Evolutionary conservation across 1,140 invertebrate genomes (phyloP), one percentile per base, ranked within the genome.

Genomic region (Zaprionus capensis): DNA sequence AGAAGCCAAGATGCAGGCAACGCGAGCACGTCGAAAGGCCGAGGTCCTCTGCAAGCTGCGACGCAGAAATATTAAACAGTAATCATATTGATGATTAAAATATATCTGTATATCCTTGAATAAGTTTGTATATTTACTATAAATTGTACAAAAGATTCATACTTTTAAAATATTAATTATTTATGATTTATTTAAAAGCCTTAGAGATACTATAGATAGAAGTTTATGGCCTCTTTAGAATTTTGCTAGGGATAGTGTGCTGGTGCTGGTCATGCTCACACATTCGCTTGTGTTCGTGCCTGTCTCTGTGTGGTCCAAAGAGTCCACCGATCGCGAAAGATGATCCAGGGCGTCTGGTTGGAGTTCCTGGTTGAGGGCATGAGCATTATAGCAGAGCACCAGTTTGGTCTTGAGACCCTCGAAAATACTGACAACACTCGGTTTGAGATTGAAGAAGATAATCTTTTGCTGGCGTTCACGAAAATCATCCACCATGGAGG

Each of bases 391-490:
- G 90, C 96, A 97, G 11, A 96, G 95, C 5, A 95, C 94, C 85
- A 97, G 95, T 75, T 96, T 95, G 49, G 94, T 87, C 34, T 95
- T 94, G 0, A 97, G 93, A 1, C 96, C 96, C 88, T 97, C 96
- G 81, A 97, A 97, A 3, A 97, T 95, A 5, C 95, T 94, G 79
- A 95, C 95, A n/a, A 97, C 96, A 75, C 95, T 96, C 1, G 96
- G 96, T 91, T 97, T 97, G 9, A 97, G 93, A 91, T 97, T 97
- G 91, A 96, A 97, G 92, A 97, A 97, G 80, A 97, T 95, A 6
- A 97, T 93, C 24, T 95, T 95, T 90, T 97, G 96, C 11, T 94
- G 94, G 17, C 96, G 93, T 24, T 91, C 87, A 3, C 95, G 94
- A 83, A 97, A 97, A 90, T 97, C 96, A 46, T 95, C 94, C 1